These are phyloP conservation scores for Holacanthus passer DNA, from an alignment of 2,113 vertebrate genomes.

Conservation along the genomic window DNA sequence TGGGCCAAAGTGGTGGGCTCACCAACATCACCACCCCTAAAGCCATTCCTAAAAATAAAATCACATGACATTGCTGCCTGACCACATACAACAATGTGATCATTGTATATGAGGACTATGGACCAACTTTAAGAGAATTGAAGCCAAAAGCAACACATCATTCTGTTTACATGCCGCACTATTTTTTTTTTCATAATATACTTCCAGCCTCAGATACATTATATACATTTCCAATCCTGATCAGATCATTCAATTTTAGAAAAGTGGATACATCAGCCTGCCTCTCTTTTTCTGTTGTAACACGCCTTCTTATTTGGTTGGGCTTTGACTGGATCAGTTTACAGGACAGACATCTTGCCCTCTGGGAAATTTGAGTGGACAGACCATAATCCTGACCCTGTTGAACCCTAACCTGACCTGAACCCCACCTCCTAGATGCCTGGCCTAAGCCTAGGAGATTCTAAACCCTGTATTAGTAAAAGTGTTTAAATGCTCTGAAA, in stretches of 20 bases:
- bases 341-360: not conserved
- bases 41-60: not conserved
- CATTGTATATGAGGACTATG: not conserved
- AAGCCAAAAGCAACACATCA: not conserved
- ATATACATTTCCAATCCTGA: not conserved
- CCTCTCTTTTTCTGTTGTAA: not conserved
- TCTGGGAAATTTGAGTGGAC: conserved; percentile 26
- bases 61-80: not conserved
- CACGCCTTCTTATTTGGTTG: not conserved
- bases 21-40: not conserved
- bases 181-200: not conserved
- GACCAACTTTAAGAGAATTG: not conserved
- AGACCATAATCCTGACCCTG: conserved; percentile 43
- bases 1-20: not conserved
- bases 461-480: not conserved
- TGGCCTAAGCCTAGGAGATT: not conserved
- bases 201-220: not conserved
- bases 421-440: conserved; percentile 5
- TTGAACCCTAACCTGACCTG: conserved; percentile 43
- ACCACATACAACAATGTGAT: conserved; percentile 5
- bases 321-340: conserved; percentile 15
- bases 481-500: not conserved
- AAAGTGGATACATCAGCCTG: not conserved
- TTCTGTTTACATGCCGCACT: not conserved
- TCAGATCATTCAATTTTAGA: conserved; percentile 5